These are phyloP conservation scores for Tiliacea aurago DNA, from an alignment of 2,888 invertebrate species.

Conservation along the genomic window DNA sequence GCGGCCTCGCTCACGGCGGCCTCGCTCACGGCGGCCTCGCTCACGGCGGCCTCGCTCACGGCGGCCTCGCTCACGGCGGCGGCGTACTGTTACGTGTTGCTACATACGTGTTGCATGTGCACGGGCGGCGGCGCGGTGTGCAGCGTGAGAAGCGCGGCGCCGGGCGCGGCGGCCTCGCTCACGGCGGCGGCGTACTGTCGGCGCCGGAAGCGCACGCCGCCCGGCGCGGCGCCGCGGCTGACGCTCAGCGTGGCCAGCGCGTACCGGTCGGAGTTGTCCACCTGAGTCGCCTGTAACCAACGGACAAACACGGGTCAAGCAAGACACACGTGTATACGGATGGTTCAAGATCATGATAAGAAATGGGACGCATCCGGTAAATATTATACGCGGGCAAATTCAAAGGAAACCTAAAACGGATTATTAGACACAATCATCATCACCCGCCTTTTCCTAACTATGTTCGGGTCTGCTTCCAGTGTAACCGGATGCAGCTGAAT, in stretches of 20 bases:
- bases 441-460: too few species aligned
- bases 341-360: not conserved
- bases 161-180: constrained; percentile 94
- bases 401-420: not conserved
- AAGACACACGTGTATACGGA: not conserved
- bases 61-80: too few species aligned
- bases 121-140: constrained; percentile 88
- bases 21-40: too few species aligned
- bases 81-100: too few species aligned
- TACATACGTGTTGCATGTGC: constrained; percentile 35
- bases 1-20: too few species aligned
- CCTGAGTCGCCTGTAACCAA: constrained; percentile 92
- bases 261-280: constrained; percentile 96
- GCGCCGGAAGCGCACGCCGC: constrained; percentile 92
- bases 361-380: not conserved
- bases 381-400: not conserved
- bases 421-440: too few species aligned
- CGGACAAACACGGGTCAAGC: not conserved
- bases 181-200: constrained; percentile 93
- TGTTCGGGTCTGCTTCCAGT: too few species aligned
- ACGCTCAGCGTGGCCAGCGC: constrained; percentile 95
- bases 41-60: too few species aligned
- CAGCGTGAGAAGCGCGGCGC: constrained; percentile 93
- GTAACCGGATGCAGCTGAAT: too few species aligned
- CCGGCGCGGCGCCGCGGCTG: constrained; percentile 91